phyloP scores from a whole-genome alignment of 2,888 invertebrate genomes.

The Lamproptera curius region DNA sequence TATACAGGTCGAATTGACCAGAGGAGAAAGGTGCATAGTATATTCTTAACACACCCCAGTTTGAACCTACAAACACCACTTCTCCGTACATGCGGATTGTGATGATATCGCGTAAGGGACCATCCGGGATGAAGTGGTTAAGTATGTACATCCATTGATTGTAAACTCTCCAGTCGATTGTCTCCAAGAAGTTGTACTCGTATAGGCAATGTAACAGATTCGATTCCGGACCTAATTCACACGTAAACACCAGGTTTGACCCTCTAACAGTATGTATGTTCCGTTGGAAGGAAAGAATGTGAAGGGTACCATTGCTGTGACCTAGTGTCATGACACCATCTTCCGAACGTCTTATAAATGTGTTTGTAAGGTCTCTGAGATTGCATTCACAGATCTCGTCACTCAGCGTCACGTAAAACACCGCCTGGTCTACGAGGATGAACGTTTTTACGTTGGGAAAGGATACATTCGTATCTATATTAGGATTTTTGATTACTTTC shows the following conservation, averaged over 20 bases:
- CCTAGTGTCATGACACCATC: constrained; percentile 47
- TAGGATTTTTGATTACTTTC: constrained; percentile 30
- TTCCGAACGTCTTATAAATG: constrained; percentile 28
- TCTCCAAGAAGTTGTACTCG: constrained; percentile 49
- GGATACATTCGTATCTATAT: constrained; percentile 27
- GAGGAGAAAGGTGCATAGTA: constrained; percentile 47
- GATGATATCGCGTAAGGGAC: constrained; percentile 45
- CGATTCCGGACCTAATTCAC: constrained; percentile 31
- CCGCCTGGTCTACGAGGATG: constrained; percentile 31
- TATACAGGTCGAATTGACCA: constrained; percentile 49
- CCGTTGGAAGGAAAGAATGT: constrained; percentile 43
- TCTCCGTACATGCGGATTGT: constrained; percentile 51
- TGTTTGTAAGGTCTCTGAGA: constrained; percentile 27
- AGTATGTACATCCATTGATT: constrained; percentile 50
- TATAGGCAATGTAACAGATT: constrained; percentile 40
- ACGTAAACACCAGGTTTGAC: constrained; percentile 29
- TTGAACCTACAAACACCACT: constrained; percentile 53
- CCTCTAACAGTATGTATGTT: constrained; percentile 39
- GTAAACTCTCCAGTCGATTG: constrained; percentile 52
- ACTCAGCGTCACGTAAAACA: constrained; percentile 42
- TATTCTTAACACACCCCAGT: constrained; percentile 51
- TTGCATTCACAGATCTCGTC: constrained; percentile 43
- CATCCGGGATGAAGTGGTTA: constrained; percentile 41
- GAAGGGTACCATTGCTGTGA: constrained; percentile 32
- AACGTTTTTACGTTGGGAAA: constrained; percentile 46